Base-by-base conservation (phyloP, 2,113 vertebrate species). In the Camelus bactrianus region DNA sequence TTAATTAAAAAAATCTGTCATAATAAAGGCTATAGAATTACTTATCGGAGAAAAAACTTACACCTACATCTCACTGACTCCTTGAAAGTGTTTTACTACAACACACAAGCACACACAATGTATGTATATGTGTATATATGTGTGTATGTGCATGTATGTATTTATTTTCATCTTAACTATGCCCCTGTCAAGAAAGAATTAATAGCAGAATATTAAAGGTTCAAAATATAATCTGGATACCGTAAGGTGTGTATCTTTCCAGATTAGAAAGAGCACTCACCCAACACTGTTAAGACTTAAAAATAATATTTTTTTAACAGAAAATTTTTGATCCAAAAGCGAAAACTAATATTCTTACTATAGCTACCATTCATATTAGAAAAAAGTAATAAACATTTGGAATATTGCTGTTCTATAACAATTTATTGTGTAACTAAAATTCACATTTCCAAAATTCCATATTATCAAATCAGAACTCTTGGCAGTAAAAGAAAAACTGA, bases 231-330 rank as follows among this genome's bases (percentile, higher is more conserved):
- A 38, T 75, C 26, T 72, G 20, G 75, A 91, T 52, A 76, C 26
- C 91, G 17, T 84, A 69, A 81, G 20, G 4, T 46, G 38, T 26
- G 5, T 82, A 89, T 54, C 48, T 65, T 88, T 95, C 30, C 65
- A 85, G 48, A 73, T 75, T n/a, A 87, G 26, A 73, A 67, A 89
- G 82, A 82, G n/a, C 8, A 72, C 11, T 28, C 16, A 81, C 62
- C 24, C 26, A 48, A 79, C 69, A 87, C 16, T 42, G 19, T 32
- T 80, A 84, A 88, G 24, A 87, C 83, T 72, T 48, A 82, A 80
- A 85, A 89, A 62, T 62, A 83, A 89, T n/a, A 35, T 52, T 97
- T 69, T 87, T 92, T 93, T 88, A 64, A 69, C 9, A 89, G 26
- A 17, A 95, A 94, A 89, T 89, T 5, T 81, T 38, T 89, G n/a